Evolutionary conservation across 2,797 vertebrate genomes (phyloP).

Genomic region (Scleropages formosus): DNA sequence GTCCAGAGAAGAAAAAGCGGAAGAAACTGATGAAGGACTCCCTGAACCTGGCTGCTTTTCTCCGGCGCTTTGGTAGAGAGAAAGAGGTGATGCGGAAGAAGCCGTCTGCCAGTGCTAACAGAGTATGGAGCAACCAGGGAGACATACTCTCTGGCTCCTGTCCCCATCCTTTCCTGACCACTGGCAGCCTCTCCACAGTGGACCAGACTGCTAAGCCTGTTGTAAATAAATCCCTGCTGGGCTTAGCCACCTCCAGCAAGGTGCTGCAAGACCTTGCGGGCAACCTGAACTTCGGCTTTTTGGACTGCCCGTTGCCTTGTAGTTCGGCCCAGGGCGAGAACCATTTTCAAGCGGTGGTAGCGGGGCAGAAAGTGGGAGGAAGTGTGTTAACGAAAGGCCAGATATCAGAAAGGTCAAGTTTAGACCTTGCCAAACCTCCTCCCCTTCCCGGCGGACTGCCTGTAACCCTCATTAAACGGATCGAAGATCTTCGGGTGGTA

Average conservation of each 20-base stretch:
- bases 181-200: slow-evolving; percentile 61
- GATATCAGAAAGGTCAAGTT: slow-evolving; percentile 41
- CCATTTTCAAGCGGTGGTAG: slow-evolving; percentile 1
- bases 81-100: slow-evolving; percentile 64
- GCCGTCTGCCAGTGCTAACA: slow-evolving; percentile 38
- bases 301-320: slow-evolving; percentile 85
- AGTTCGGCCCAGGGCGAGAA: slow-evolving; percentile 80
- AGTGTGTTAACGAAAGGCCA: slow-evolving; percentile 47
- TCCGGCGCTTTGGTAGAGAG: slow-evolving; percentile 90
- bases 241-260: slow-evolving; percentile 81
- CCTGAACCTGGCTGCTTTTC: slow-evolving; percentile 87
- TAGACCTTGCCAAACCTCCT: slow-evolving; percentile 71
- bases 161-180: slow-evolving; percentile 55
- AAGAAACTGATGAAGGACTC: slow-evolving; percentile 96
- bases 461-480: slow-evolving; percentile 80
- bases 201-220: slow-evolving; percentile 72
- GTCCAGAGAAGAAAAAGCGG: slow-evolving; percentile 95
- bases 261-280: slow-evolving; percentile 91
- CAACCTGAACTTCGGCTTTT: slow-evolving; percentile 87
- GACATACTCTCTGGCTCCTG: slow-evolving; percentile 54
- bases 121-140: slow-evolving; percentile 47
- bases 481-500: slow-evolving; percentile 89
- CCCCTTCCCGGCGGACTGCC: slow-evolving; percentile 85
- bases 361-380: slow-evolving; percentile 53
- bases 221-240: slow-evolving; percentile 84